A percentile compares a stretch with the other conserved stretches of the same genome.
Conservation (phyloP, 64 coral and sea anemone genomes). For the Acropora yongei region DNA sequence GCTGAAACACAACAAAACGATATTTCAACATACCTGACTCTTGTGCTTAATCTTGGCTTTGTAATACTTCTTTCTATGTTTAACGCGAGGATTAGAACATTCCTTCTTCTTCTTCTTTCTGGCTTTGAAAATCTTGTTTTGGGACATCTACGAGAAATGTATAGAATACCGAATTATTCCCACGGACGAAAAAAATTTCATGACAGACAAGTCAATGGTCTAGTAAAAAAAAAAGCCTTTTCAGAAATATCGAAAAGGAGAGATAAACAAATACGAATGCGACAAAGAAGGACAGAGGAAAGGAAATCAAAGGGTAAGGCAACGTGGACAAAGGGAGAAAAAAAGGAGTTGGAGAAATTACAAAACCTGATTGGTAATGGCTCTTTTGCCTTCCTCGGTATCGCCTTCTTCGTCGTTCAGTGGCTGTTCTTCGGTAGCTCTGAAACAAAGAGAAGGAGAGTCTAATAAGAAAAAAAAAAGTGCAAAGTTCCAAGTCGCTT, state of each 20-base stretch:
- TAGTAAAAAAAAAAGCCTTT: no score
- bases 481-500: not conserved
- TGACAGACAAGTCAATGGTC: no score
- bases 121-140: slow-evolving; percentile 90
- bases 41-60: slow-evolving; percentile 95
- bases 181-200: not conserved
- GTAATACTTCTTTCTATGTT: slow-evolving; percentile 92
- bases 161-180: not conserved
- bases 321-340: no score
- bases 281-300: not conserved
- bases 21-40: slow-evolving; percentile 81
- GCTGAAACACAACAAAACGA: not conserved
- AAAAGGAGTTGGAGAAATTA: no score
- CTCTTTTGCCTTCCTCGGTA: slow-evolving; percentile 75
- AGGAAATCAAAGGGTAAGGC: not conserved
- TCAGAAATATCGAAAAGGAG: not conserved
- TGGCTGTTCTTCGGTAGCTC: not conserved
- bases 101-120: slow-evolving; percentile 95
- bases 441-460: not conserved
- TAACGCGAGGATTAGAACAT: slow-evolving; percentile 87
- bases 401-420: not conserved
- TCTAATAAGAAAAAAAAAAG: no score
- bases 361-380: slow-evolving; percentile 89
- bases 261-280: not conserved
- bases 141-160: slow-evolving; percentile 73